Evolutionary conservation across 2,113 vertebrate genomes (phyloP), one percentile per base, ranked within the genome.

Genomic region (Microcebus lehilahytsara): DNA sequence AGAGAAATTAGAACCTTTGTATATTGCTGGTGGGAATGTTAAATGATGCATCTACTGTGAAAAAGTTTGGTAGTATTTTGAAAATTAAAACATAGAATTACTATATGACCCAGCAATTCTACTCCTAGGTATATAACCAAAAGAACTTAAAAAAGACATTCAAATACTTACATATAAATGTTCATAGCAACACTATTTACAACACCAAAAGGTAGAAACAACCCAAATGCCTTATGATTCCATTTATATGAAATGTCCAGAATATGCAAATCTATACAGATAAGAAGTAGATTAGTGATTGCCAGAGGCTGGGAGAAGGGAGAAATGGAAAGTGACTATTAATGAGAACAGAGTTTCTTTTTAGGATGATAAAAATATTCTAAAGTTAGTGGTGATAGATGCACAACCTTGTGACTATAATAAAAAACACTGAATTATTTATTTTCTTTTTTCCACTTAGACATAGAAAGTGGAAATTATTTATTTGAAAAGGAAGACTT

Each of bases 51-150:
- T 60, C 42, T 74, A 66, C 74, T 53, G 17, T 42, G n/a, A 27
- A 69, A 77, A 91, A 62, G 22, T 69, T 51, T 69, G 34, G 62
- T 64, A 67, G 74, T 78, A 53, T n/a, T 46, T 79, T 60, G 53
- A 53, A 79, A 53, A 90, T 25, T 79, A 90, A 79, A 90, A 80
- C 51, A 90, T 32, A 62, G 62, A 90, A 79, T 89, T 79, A 79
- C 74, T 66, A 30, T 27, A 67, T 53, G 46, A 79, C 25, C 34
- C 23, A 90, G 42, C n/a, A 64, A 89, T 89, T 66, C 32, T 58
- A 78, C 34, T 51, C 49, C 42, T 66, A 66, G 60, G 62, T 53
- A 90, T 30, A 78, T 37, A 90, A 20, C n/a, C 60, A 79, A 79
- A 83, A 92, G 53, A 83, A 83, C 11, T 91, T 30, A 91, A 91